Evolutionary conservation across 2,888 invertebrate species (phyloP).

Genomic region (Apodemia mormo): DNA sequence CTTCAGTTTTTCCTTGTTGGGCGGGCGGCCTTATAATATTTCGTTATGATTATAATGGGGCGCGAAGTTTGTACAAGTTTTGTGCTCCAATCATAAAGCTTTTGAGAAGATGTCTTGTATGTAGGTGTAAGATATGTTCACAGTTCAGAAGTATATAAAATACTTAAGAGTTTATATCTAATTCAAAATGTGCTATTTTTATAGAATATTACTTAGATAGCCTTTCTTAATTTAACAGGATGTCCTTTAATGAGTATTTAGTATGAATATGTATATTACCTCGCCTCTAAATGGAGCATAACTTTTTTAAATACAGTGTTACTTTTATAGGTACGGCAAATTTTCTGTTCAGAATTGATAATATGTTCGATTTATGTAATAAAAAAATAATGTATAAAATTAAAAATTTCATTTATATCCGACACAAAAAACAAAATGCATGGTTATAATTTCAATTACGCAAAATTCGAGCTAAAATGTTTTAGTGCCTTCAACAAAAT

Average conservation of each 20-base stretch:
- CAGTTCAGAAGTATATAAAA: neutral
- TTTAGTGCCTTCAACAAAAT: too few species aligned
- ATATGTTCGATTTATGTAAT: too few species aligned
- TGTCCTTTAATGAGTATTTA: neutral
- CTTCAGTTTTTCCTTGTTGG: conserved; percentile 66
- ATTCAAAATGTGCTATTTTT: neutral
- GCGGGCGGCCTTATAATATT: conserved; percentile 79
- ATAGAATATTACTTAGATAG: neutral
- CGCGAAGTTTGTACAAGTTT: conserved; percentile 44
- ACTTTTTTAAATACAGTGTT: neutral
- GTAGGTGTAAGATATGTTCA: neutral
- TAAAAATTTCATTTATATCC: too few species aligned
- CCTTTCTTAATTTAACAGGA: too few species aligned
- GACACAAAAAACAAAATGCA: too few species aligned
- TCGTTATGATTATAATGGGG: conserved; percentile 75
- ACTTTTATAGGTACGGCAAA: too few species aligned
- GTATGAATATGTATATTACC: neutral
- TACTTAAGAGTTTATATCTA: neutral
- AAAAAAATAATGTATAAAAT: too few species aligned
- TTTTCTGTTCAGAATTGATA: too few species aligned
- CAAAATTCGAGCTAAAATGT: too few species aligned
- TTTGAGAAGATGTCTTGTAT: neutral
- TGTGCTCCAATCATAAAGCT: conserved; percentile 42
- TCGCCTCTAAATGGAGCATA: neutral
- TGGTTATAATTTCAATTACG: too few species aligned